Percentiles rank a stretch among this genome's conserved stretches.
These are phyloP conservation scores for Goniozus legneri DNA, from an alignment of 1,140 invertebrate species.

Conservation along the genomic window DNA sequence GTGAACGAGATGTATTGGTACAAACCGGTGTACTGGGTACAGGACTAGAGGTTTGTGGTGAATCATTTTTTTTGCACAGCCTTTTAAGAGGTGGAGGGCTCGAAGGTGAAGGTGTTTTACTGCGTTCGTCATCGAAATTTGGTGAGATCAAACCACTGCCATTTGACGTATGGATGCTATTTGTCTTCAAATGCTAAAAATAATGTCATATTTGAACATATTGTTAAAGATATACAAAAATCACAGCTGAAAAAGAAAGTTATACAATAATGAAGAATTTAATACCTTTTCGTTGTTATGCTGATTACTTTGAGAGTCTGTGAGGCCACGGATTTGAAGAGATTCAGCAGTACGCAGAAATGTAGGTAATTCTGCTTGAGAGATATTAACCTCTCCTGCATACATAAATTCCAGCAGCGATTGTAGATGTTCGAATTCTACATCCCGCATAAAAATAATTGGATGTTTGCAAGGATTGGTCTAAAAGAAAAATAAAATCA, in stretches of 20 bases:
- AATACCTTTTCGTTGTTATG: slow-evolving; percentile 53
- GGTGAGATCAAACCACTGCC: slow-evolving; percentile 50
- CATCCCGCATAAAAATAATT: slow-evolving; percentile 80
- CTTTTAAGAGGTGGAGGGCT: slow-evolving; percentile 54
- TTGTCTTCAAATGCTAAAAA: slow-evolving; percentile 47
- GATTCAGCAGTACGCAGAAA: slow-evolving; percentile 85
- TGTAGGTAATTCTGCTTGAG: slow-evolving; percentile 80
- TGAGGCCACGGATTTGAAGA: slow-evolving; percentile 83
- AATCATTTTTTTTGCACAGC: slow-evolving; percentile 55
- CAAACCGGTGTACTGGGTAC: slow-evolving; percentile 41
- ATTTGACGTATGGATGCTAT: slow-evolving; percentile 50
- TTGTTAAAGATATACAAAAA: background rate
- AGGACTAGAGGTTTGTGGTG: slow-evolving; percentile 55
- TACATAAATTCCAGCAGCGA: slow-evolving; percentile 83
- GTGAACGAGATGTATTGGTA: slow-evolving; percentile 44
- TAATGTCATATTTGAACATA: slow-evolving; percentile 11
- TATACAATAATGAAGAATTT: background rate
- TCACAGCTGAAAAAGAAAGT: background rate
- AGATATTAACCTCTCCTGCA: slow-evolving; percentile 86
- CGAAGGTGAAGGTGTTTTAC: slow-evolving; percentile 49
- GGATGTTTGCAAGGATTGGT: slow-evolving; percentile 83
- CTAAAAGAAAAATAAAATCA: slow-evolving; percentile 53
- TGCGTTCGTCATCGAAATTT: slow-evolving; percentile 51
- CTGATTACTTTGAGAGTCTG: slow-evolving; percentile 58
- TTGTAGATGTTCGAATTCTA: slow-evolving; percentile 71